Conservation (phyloP, 2,113 vertebrate genomes). For the Microtus ochrogaster region DNA sequence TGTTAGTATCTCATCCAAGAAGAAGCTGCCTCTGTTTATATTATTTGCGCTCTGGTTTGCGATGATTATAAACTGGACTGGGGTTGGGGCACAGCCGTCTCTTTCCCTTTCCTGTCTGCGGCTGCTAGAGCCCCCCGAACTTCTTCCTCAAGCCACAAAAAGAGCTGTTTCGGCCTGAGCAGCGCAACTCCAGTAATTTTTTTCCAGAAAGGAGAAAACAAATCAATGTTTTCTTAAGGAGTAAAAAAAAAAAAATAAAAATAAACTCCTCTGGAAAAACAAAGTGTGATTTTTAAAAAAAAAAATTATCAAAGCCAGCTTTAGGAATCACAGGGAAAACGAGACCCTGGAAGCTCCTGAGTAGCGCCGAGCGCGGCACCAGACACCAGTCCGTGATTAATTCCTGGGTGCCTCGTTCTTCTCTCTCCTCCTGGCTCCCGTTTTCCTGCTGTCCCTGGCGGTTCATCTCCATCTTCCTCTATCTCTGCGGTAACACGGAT, state of each 20-base stretch:
- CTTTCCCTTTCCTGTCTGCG: constrained; percentile 1
- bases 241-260: constrained; percentile 63
- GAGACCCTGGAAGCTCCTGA: not conserved
- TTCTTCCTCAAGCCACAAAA: not conserved
- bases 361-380: not conserved
- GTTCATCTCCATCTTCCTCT: not conserved
- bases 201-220: constrained; percentile 43
- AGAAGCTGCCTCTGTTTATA: not conserved
- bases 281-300: constrained; percentile 42
- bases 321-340: constrained; percentile 33
- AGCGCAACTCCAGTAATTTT: constrained; percentile 10
- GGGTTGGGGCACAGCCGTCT: not conserved
- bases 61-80: not conserved
- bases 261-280: constrained; percentile 62
- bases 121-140: not conserved
- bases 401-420: not conserved
- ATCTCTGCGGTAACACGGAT: not conserved
- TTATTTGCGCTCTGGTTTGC: not conserved
- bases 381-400: not conserved
- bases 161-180: constrained; percentile 12
- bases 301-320: constrained; percentile 38
- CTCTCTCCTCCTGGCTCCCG: not conserved
- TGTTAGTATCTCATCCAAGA: too few species aligned
- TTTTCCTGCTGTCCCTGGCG: not conserved
- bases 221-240: constrained; percentile 72